Conservation (phyloP, 2,113 vertebrate genomes). For the Pedetes capensis region DNA sequence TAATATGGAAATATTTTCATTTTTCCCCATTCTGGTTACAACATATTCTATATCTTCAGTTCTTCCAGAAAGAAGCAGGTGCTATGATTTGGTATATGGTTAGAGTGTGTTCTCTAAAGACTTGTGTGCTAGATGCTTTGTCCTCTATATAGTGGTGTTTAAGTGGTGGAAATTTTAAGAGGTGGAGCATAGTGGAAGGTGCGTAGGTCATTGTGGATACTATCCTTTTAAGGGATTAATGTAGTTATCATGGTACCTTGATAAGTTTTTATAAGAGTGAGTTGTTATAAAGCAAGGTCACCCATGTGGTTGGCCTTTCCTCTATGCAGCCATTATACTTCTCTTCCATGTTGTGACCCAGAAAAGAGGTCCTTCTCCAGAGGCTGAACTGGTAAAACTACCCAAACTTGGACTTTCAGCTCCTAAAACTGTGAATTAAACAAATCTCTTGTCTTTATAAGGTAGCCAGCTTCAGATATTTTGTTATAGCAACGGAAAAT, state of each 20-base stretch:
- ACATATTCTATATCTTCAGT: not conserved
- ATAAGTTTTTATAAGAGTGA: not conserved
- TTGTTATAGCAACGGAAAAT: not conserved
- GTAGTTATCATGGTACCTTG: not conserved
- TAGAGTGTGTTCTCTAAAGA: not conserved
- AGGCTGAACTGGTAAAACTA: not conserved
- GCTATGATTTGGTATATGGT: not conserved
- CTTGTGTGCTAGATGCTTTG: not conserved
- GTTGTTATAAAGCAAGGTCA: not conserved
- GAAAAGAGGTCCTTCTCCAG: not conserved
- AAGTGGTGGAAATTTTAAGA: not conserved
- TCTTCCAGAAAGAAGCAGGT: not conserved
- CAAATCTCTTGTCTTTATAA: not conserved
- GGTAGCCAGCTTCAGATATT: not conserved
- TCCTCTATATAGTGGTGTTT: not conserved
- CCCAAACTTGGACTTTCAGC: not conserved
- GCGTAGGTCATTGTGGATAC: not conserved
- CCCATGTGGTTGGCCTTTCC: not conserved
- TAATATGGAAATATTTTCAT: not conserved
- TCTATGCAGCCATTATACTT: not conserved
- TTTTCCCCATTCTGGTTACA: not conserved
- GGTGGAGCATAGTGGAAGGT: not conserved
- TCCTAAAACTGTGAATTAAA: not conserved
- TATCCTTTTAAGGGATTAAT: not conserved
- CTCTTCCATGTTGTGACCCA: not conserved